Evolutionary conservation across 2,888 invertebrate genomes (phyloP).

Genomic region (Nemoura dubitans): DNA sequence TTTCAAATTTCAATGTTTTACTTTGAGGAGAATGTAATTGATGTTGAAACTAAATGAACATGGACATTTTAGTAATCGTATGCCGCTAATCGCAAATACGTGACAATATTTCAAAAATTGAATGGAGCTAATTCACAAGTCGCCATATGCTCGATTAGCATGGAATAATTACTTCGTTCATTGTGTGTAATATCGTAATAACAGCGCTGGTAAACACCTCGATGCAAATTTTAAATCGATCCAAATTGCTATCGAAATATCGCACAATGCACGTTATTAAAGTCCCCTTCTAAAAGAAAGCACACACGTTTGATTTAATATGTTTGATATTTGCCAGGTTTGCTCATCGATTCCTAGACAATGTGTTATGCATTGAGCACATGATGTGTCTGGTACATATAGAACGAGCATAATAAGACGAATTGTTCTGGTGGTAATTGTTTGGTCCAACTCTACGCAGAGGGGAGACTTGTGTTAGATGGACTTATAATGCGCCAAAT

Average conservation of each 20-base stretch:
- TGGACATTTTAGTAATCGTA: not conserved
- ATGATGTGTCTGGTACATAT: not conserved
- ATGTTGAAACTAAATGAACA: not conserved
- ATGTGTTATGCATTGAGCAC: not conserved
- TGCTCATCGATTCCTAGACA: not conserved
- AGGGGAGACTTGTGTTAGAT: not conserved
- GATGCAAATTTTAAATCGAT: not conserved
- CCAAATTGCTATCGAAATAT: not conserved
- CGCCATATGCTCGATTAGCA: not conserved
- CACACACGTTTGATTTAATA: not conserved
- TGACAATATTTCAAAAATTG: not conserved
- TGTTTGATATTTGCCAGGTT: not conserved
- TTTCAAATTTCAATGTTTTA: not conserved
- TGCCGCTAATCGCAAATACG: not conserved
- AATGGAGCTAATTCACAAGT: not conserved
- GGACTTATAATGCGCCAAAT: not conserved
- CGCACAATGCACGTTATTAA: not conserved
- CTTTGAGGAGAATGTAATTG: not conserved
- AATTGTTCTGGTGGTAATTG: not conserved
- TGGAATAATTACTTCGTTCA: not conserved
- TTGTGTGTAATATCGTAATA: not conserved
- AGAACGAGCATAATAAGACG: not conserved
- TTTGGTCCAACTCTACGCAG: not conserved
- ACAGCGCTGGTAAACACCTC: not conserved
- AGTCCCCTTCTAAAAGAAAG: not conserved